Conservation (phyloP, 1,140 invertebrate species). For the Trissolcus basalis region DNA sequence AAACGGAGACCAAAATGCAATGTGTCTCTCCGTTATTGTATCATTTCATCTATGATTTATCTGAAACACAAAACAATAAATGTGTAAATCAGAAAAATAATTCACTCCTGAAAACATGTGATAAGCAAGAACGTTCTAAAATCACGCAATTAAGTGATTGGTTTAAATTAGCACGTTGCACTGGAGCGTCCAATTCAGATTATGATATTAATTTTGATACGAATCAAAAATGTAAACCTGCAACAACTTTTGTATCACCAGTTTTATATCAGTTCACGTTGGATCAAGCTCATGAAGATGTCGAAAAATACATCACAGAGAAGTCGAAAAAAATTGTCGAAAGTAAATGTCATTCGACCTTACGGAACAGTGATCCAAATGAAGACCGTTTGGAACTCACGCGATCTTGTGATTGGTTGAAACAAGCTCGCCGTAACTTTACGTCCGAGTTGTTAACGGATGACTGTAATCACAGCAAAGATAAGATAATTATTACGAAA, state of each 20-base stretch:
- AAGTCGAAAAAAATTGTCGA: too few species aligned
- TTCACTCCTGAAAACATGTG: neutral
- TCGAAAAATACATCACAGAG: too few species aligned
- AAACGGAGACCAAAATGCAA: conserved; percentile 58
- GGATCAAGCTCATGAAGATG: too few species aligned
- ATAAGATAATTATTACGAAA: conserved; percentile 46
- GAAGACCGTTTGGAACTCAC: conserved; percentile 72
- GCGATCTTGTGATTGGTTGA: conserved; percentile 76
- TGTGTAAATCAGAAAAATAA: neutral
- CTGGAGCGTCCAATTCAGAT: neutral
- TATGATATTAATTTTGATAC: too few species aligned
- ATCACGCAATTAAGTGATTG: neutral
- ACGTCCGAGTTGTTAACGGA: conserved; percentile 5
- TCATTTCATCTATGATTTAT: conserved; percentile 39
- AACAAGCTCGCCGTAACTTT: conserved; percentile 70
- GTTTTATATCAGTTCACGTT: too few species aligned
- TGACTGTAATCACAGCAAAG: neutral
- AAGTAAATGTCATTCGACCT: too few species aligned
- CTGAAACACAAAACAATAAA: neutral
- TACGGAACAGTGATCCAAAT: too few species aligned
- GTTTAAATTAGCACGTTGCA: neutral
- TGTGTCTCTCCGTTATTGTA: conserved; percentile 65
- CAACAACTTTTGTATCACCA: too few species aligned
- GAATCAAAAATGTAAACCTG: too few species aligned
- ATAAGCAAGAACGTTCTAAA: conserved; percentile 50